Base-by-base conservation (phyloP, 2,113 vertebrate species). In the Thalassoma bifasciatum region DNA sequence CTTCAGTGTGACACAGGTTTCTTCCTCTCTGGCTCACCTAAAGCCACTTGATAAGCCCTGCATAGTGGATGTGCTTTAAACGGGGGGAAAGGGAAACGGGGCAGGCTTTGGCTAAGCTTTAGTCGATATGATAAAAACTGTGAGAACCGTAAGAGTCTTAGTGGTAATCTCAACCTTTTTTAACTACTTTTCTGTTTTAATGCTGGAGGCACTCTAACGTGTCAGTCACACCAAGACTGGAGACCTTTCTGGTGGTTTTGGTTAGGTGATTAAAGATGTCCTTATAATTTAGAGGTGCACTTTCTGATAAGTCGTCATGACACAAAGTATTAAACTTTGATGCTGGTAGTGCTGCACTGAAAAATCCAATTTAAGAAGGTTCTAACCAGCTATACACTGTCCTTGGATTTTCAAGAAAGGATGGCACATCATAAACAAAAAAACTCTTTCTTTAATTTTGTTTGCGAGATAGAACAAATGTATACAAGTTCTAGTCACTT, bases 101-200 rank as follows among this genome's bases (percentile, higher is more conserved):
- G 79, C 76, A 59, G 91, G 91, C 91, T 93, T 92, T 92, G 87
- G 75, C 74, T 91, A 91, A 92, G 91, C 91, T 92, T 88, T 92
- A 91, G 91, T 93, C 90, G 86, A 93, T 92, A 91, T 90, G 83
- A 90, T 91, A 91, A 92, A 92, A 93, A 93, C 85, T 86, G 86
- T 86, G 84, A 88, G 86, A 92, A 91, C 90, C 86, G 74, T 77
- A 44, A 70, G 78, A 77, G 90, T 84, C 91, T 93, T 92, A 88
- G 87, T 67, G 81, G 90, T 91, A 93, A 93, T 92, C 90, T 90
- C 91, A 85, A 84, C 86, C 87, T 87, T 90, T 86, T 83, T 85
- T 83, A 86, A 89, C 89, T 88, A 87, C 90, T 86, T 86, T 83
- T 88, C 82, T 82, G 50, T 89, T 91, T 92, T 83, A 92, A 91